Base-by-base conservation (phyloP, 2,113 vertebrate species). In the Microtus montanus region DNA sequence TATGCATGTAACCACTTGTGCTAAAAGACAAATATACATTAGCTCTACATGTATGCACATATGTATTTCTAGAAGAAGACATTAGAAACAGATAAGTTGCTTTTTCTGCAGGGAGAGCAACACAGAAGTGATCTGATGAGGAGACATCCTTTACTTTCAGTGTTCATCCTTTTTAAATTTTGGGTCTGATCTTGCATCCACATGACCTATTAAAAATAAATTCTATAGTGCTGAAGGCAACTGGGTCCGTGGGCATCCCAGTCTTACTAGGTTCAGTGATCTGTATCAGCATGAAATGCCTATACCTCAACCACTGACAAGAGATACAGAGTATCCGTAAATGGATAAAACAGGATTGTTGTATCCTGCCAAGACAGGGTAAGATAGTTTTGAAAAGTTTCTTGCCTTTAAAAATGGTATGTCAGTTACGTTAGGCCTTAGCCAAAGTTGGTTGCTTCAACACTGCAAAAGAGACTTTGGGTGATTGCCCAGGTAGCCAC, bases 11-110 rank as follows among this genome's bases (percentile, higher is more conserved):
- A 26, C 22, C 12, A 82, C 22, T 41, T 83, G 54, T 28, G 38
- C n/a, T 78, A 52, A 6, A 88, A 73, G 52, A 92, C 1, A 66
- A 38, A 47, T 15, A 61, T n/a, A 70, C 11, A 22, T 44, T 24
- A 64, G 47, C 7, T 87, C 24, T 74, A 35, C 15, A 38, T 91
- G 44, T 54, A 5, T 77, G 47, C 61, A 26, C 28, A 26, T 78
- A 73, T 35, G 20, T 44, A 74, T 68, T 87, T 95, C 68, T 89
- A n/a, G 75, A 88, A 91, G 30, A 58, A 92, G 77, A 86, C 73
- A 61, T 14, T 77, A 96, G 44, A 89, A 92, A 93, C 38, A 88
- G 24, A 70, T 85, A 30, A 44, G 35, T 35, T 8, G 24, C 0
- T 82, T 92, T 95, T 93, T 63, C 73, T 95, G 44, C 26, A 68